These are phyloP conservation scores for Tonatia bakeri DNA, from an alignment of 2,113 vertebrate genomes.

Conservation along the genomic window DNA sequence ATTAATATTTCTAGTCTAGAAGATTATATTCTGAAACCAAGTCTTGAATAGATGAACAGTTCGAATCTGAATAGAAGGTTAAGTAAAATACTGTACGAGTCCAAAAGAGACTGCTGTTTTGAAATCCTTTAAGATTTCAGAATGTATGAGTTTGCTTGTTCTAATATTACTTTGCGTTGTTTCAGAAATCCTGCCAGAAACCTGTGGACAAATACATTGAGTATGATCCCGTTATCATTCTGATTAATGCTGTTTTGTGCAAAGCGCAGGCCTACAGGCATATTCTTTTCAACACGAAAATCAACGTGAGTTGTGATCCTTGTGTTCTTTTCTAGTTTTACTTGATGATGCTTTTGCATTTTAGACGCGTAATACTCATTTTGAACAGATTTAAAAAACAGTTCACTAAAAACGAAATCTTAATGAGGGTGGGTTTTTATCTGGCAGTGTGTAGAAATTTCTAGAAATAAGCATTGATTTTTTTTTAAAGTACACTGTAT, in stretches of 20 bases:
- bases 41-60: not conserved
- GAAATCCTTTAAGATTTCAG: slow-evolving; percentile 20
- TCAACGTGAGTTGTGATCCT: slow-evolving; percentile 88
- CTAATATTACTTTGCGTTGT: slow-evolving; percentile 67
- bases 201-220: slow-evolving; percentile 99
- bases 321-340: slow-evolving; percentile 26
- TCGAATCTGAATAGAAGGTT: not conserved
- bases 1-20: not conserved
- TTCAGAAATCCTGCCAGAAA: slow-evolving; percentile 94
- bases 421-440: not conserved
- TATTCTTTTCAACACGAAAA: slow-evolving; percentile 94
- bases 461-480: not conserved
- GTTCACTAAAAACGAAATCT: not conserved
- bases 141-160: not conserved
- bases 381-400: not conserved
- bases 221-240: slow-evolving; percentile 97
- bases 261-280: slow-evolving; percentile 97
- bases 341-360: slow-evolving; percentile 12
- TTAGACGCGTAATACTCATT: not conserved
- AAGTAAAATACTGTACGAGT: not conserved
- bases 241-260: slow-evolving; percentile 96
- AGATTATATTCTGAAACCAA: not conserved
- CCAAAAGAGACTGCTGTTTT: not conserved
- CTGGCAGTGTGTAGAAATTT: not conserved
- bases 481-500: not conserved